Percentiles rank a stretch among this genome's conserved stretches.
phyloP scores from a whole-genome alignment of 2,888 invertebrate species.

The Drosophila flavopinicola region DNA sequence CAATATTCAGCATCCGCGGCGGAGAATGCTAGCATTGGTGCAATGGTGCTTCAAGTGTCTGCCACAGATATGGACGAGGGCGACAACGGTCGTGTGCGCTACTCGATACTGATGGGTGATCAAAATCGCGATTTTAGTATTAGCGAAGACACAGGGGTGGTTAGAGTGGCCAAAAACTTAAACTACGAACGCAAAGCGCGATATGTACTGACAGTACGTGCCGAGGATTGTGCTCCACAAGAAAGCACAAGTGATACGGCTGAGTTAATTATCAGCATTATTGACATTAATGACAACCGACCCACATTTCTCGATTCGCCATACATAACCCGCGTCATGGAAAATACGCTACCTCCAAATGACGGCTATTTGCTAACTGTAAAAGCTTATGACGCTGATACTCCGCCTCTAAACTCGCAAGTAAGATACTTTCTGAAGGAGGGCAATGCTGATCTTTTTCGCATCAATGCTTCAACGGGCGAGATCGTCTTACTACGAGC shows the following conservation, averaged over 20 bases:
- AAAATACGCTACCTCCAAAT: slow-evolving; percentile 93
- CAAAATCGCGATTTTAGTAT: slow-evolving; percentile 96
- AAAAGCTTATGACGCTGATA: slow-evolving; percentile 95
- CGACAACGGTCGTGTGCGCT: slow-evolving; percentile 95
- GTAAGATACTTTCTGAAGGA: slow-evolving; percentile 97
- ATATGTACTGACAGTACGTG: slow-evolving; percentile 92
- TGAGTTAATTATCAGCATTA: slow-evolving; percentile 92
- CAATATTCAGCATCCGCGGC: slow-evolving; percentile 95
- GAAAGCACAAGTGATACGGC: slow-evolving; percentile 89
- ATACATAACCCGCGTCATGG: slow-evolving; percentile 96
- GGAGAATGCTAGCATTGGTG: slow-evolving; percentile 97
- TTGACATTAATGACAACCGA: slow-evolving; percentile 97
- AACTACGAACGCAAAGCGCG: slow-evolving; percentile 95
- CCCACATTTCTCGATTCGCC: slow-evolving; percentile 98
- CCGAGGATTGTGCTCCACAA: slow-evolving; percentile 92
- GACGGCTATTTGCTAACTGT: slow-evolving; percentile 93
- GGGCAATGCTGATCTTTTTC: slow-evolving; percentile 95
- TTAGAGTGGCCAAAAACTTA: slow-evolving; percentile 95
- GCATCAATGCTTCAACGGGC: slow-evolving; percentile 95
- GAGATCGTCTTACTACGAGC: slow-evolving; percentile 93
- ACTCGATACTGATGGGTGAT: slow-evolving; percentile 95
- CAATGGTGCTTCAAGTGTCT: slow-evolving; percentile 94
- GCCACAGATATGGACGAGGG: slow-evolving; percentile 95
- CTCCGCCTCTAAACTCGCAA: slow-evolving; percentile 94
- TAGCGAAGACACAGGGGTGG: slow-evolving; percentile 95